Evolutionary conservation across 2,113 vertebrate genomes (phyloP), one percentile per base, ranked within the genome.

Genomic region (Amblyornis subalaris): DNA sequence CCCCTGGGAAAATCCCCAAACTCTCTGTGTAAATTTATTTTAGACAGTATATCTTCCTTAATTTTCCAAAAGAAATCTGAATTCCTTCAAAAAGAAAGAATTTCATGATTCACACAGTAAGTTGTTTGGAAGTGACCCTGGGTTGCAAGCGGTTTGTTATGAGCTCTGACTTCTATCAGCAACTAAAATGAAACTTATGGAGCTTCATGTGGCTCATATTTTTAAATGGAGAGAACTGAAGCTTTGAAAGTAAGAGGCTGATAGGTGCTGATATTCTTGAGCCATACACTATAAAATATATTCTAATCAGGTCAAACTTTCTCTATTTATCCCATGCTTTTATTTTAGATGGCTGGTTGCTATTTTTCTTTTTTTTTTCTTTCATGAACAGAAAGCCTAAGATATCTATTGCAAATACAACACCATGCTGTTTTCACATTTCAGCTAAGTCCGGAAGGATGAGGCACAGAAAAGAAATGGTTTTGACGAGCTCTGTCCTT

Each of bases 21-120:
- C 93, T 97, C 94, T 96, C 97, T 96, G 51, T 91, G 85, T 98
- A 99, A 99, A 98, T 96, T 98, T 96, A 97, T 98, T 98, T 98
- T 93, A 96, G 95, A 97, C 97, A 96, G 85, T 97, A 97, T 93
- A 98, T 98, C 96, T 98, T 97, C 93, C 91, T 98, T 95, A 93
- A 93, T 95, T 90, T 94, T 97, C 96, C 96, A 96, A 97, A 98
- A 96, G 74, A 98, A 98, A 98, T 94, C 51, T 78, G 93, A 98
- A 66, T 77, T 86, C 8, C 47, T 91, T 51, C 10, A 80, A 81
- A 86, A 70, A 14, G 9, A 48, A 55, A 75, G 35, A 75, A 83
- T 55, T 76, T 64, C 4, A 24, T 50, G 7, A 64, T 29, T 84
- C 35, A 67, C 24, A 61, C 35, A 79, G 12, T 14, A 75, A 65